These are phyloP conservation scores for Caretta caretta DNA, from an alignment of 2,113 vertebrate species.

Conservation along the genomic window DNA sequence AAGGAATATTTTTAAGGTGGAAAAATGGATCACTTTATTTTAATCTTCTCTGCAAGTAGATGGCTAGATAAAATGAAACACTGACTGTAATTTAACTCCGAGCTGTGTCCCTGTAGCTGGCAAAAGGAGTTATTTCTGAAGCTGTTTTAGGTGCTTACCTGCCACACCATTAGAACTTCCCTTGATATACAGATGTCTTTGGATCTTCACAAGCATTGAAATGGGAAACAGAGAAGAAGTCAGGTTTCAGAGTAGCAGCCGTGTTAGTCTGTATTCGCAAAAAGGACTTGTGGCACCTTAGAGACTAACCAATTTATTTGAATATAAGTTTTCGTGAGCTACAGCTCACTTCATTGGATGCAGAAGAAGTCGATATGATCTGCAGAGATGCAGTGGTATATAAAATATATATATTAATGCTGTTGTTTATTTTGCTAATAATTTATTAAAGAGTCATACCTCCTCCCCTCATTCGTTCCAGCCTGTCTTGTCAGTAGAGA, in stretches of 20 bases:
- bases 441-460: slow-evolving; percentile 7
- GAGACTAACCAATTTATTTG: too few relatives aligned
- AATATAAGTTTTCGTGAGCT: too few relatives aligned
- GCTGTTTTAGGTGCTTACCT: background rate
- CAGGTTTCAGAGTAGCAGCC: too few relatives aligned
- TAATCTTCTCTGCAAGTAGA: slow-evolving; percentile 24
- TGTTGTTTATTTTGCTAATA: background rate
- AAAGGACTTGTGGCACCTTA: too few relatives aligned
- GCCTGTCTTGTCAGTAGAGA: background rate
- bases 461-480: rapidly evolving
- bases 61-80: background rate
- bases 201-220: rapidly evolving
- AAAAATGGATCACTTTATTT: slow-evolving; percentile 17
- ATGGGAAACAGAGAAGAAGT: background rate
- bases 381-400: rapidly evolving
- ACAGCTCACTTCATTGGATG: too few relatives aligned
- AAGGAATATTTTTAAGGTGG: background rate
- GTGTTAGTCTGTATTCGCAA: too few relatives aligned
- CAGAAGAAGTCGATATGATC: rapidly evolving
- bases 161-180: rapidly evolving
- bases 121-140: background rate
- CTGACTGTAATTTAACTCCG: background rate
- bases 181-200: rapidly evolving
- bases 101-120: background rate
- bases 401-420: background rate